Evolutionary conservation across 2,888 invertebrate species (phyloP), one percentile per base, ranked within the genome.

Genomic region (Mesodorylaimus sp.): DNA sequence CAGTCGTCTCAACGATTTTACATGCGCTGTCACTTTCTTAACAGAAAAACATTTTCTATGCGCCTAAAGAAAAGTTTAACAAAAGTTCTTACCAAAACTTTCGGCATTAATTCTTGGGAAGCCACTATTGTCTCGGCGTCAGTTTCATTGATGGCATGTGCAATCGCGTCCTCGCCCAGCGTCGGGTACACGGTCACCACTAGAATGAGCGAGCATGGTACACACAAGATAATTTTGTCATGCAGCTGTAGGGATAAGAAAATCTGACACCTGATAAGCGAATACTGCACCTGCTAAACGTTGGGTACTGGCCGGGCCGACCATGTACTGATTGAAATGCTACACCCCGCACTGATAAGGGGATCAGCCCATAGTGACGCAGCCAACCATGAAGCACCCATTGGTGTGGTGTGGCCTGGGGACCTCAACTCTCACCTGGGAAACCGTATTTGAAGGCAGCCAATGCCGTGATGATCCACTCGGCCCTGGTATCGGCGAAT

Each of bases 121-220:
- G 95, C 95, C 65, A 97, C 83, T 36, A 95, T 83, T 7, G 84
- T 81, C 43, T 81, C 79, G 1, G 87, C 89, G 66, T 91, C 88
- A 0, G 95, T 89, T 74, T 97, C 91, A 67, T 87, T 88, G 64
- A 97, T 83, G 59, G 91, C 91, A 70, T 91, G 91, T 3, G 83
- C 80, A 54, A 97, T 83, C 1, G 91, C 95, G 5, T 95, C 93
- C 65, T 91, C 88, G 32, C 93, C 91, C 16, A 97, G 74, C 0
- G 93, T 95, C 1, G 95, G 85, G 69, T 97, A 97, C 59, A 97
- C 81, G 0, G 95, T 97, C 2, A 91, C 91, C 64, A 95, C 83
- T 75, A 74, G 51, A 64, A 61, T 36, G 45, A 43, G 51, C 1
- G n/a, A 24, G 3, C 3, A 13, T 7, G 23, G 3, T 16, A 27